Conservation (phyloP, 2,888 invertebrate genomes). For the Drosophila koepferae region DNA sequence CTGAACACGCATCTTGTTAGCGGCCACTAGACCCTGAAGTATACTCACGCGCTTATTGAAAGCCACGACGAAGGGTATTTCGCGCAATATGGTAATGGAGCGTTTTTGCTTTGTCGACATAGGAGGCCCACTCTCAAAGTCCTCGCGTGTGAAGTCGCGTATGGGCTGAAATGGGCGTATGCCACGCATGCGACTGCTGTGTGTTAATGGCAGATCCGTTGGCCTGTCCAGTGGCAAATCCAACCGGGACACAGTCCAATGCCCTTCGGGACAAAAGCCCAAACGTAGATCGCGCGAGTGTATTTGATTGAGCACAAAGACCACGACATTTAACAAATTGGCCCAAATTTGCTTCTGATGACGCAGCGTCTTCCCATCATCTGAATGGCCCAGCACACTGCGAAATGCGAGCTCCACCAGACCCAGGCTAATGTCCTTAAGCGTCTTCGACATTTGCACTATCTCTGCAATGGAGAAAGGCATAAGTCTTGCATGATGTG, state of each 20-base stretch:
- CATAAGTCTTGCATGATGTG: constrained; percentile 80
- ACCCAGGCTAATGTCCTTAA: constrained; percentile 93
- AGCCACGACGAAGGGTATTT: constrained; percentile 97
- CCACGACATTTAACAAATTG: constrained; percentile 90
- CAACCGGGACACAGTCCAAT: constrained; percentile 88
- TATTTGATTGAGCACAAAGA: constrained; percentile 91
- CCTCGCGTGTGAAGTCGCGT: constrained; percentile 87
- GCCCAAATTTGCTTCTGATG: constrained; percentile 90
- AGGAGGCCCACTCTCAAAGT: constrained; percentile 92
- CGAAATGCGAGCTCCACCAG: constrained; percentile 93
- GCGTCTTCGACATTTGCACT: constrained; percentile 89
- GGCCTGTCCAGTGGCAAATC: constrained; percentile 86
- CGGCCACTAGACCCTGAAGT: constrained; percentile 89
- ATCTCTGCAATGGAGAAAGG: constrained; percentile 91
- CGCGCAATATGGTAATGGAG: constrained; percentile 94
- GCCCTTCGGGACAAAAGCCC: constrained; percentile 90
- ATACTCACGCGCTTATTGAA: constrained; percentile 96
- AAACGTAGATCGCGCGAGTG: constrained; percentile 94
- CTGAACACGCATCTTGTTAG: constrained; percentile 87
- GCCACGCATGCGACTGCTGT: constrained; percentile 85
- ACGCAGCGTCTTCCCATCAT: constrained; percentile 82
- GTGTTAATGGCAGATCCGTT: constrained; percentile 86
- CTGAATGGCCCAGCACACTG: constrained; percentile 82
- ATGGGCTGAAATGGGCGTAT: constrained; percentile 87
- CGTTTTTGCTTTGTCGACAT: constrained; percentile 94